phyloP scores from a whole-genome alignment of 2,797 vertebrate species.

The Trichosurus vulpecula region DNA sequence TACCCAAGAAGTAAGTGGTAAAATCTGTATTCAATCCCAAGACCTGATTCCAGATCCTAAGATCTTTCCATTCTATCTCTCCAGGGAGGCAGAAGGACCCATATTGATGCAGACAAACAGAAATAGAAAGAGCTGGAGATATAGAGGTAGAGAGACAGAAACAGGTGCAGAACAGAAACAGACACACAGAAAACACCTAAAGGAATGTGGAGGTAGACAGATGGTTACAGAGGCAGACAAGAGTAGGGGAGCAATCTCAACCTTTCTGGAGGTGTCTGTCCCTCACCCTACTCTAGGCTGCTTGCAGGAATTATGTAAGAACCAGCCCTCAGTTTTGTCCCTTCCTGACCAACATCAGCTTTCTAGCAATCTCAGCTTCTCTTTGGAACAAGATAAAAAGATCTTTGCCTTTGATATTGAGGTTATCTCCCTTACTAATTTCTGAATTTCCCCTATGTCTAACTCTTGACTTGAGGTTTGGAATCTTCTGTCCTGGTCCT shows the following conservation, averaged over 20 bases:
- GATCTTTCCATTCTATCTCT: neutral
- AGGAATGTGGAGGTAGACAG: neutral
- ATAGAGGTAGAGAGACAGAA: neutral
- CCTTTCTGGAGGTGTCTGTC: neutral
- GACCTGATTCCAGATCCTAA: neutral
- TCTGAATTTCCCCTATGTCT: neutral
- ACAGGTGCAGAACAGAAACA: neutral
- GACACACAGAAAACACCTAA: neutral
- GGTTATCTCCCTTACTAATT: neutral
- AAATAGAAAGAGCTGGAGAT: neutral
- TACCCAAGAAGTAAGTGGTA: neutral
- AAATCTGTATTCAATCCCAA: neutral
- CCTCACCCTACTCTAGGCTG: neutral
- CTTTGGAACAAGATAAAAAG: neutral
- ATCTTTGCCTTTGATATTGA: neutral
- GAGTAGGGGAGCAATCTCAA: neutral
- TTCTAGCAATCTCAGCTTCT: neutral
- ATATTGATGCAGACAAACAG: neutral
- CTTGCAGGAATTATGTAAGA: neutral
- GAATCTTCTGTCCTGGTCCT: neutral
- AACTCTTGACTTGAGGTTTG: neutral
- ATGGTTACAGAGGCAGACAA: neutral
- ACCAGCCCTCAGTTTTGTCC: neutral
- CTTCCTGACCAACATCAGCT: neutral
- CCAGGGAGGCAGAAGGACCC: neutral